Evolutionary conservation across 1,140 invertebrate species (phyloP), one percentile per base, ranked within the genome.

Genomic region (Potamilus streckersoni): DNA sequence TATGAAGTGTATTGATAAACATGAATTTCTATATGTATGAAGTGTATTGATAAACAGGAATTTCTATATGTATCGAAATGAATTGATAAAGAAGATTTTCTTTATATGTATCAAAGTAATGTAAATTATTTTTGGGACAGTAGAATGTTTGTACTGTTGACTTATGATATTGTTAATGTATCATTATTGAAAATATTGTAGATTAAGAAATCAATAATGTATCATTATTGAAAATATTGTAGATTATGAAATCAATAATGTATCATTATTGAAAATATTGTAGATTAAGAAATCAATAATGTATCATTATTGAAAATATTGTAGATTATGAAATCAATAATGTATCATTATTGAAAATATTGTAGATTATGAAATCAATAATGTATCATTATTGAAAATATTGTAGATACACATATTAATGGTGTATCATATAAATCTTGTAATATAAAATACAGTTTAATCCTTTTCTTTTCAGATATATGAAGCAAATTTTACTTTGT

Each of bases 401-500:
- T 31, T 4, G 4, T 3, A 31, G 27, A 31, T 31, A 31, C 27
- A 4, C 27, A 31, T 31, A 31, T 31, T 31, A 0, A 31, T 31
- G 27, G 2, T 31, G 27, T 31, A 31, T 31, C 27, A 31, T 31
- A 4, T 2, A 31, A 31, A 31, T 31, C 27, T 31, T 31, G 0
- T 31, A 12, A 14, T n/a, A 6, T 31, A 8, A 19, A 58, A 12
- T 61, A 19, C 23, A 38, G 61, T 14, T 67, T 74, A 17, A 74
- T 71, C 84, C 82, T 70, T 76, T 79, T 79, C 11, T 49, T 11
- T 49, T 77, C 84, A 84, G 90, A 85, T 85, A 62, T 88, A 78
- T 79, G 80, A 75, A 79, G 84, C 77, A 15, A 79, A 84, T 58
- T 77, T 87, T 49, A 73, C 64, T 83, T 93, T 93, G 4, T 55